Evolutionary conservation across 2,797 vertebrate genomes (phyloP), one percentile per base, ranked within the genome.

Genomic region (Glyptemys insculpta): DNA sequence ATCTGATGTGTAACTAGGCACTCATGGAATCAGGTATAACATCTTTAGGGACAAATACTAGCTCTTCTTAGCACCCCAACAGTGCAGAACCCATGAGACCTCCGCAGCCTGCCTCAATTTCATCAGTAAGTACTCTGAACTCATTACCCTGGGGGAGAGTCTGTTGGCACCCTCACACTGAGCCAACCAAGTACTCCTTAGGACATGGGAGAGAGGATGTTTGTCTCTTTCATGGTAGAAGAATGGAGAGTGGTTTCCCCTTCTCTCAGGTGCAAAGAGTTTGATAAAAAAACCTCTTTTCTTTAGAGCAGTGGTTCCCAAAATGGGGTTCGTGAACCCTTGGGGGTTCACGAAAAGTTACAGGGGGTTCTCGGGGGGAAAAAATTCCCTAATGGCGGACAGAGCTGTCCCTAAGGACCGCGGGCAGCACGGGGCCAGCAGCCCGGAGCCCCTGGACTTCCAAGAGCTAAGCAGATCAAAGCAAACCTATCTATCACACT

Each of bases 1-100:
- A 95, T 96, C 95, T 95, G 81, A 96, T 93, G 88, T 87, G 93
- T 92, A 97, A 97, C 94, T 88, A 97, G 97, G 92, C 91, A 91
- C 91, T 94, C 91, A 91, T 91, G 25, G 91, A 95, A 96, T 86
- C 78, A 94, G 92, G 93, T 92, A 74, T 62, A 86, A 83, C 89
- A 92, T 5, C n/a, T 37, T 18, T 81, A 78, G 80, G 93, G 49
- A 86, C 54, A 92, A 92, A 87, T 86, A 94, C 93, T 93, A 92
- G 89, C 86, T 94, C 90, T 79, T 93, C 59, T 94, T 50, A 78
- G 11, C 41, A 76, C 5, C 37, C 8, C 14, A 41, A 16, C 56
- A 31, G 2, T 83, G 21, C 6, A 53, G 50, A 93, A 44, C 2
- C 14, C 19, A 10, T 7, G 21, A 53, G 56, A 85, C 1, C 3